phyloP scores from a whole-genome alignment of 1,140 invertebrate genomes.

The Hermetia illucens region DNA sequence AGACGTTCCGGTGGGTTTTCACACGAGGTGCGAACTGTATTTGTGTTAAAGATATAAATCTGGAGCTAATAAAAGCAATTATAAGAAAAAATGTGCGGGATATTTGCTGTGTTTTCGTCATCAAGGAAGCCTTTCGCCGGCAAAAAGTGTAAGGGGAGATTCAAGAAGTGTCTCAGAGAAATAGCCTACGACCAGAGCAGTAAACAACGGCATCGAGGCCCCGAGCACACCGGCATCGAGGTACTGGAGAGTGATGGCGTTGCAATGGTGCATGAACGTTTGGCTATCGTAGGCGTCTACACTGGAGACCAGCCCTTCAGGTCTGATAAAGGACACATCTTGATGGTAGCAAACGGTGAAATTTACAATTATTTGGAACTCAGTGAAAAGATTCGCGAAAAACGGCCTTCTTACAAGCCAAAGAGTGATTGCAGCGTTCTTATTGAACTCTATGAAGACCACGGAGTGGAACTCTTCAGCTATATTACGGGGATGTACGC shows the following conservation, averaged over 20 bases:
- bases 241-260: neutral
- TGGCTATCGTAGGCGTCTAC: constrained; percentile 1
- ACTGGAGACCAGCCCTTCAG: constrained; percentile 6
- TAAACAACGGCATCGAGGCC: constrained; percentile 7
- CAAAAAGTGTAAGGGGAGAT: neutral
- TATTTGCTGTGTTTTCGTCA: constrained; percentile 4
- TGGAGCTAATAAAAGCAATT: no score
- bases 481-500: constrained; percentile 66
- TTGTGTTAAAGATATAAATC: no score
- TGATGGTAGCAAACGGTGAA: constrained; percentile 5
- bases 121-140: neutral
- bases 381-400: neutral
- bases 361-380: constrained; percentile 4
- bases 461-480: constrained; percentile 40
- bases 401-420: no score
- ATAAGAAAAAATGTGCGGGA: constrained; percentile 5
- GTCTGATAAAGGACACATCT: constrained; percentile 1
- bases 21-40: no score
- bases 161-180: constrained; percentile 2
- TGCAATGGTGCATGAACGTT: constrained; percentile 5
- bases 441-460: constrained; percentile 46
- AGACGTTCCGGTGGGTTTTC: no score
- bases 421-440: constrained; percentile 58
- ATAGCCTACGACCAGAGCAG: constrained; percentile 3
- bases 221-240: constrained; percentile 5